Evolutionary conservation across 2,797 vertebrate species (phyloP).

Genomic region (Pipistrellus nathusii): DNA sequence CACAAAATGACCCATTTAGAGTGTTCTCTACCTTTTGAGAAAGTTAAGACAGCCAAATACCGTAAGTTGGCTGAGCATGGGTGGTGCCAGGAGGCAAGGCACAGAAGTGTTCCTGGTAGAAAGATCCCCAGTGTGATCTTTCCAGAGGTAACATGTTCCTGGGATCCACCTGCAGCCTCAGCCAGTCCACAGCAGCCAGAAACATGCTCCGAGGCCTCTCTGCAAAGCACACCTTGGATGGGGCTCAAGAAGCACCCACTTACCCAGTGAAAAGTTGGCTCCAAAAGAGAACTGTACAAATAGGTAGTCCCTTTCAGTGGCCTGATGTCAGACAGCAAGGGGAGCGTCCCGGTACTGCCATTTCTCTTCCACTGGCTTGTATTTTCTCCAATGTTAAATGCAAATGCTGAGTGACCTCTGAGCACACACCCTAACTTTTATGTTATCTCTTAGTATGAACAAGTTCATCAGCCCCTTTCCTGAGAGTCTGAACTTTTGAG

Average conservation of each 20-base stretch:
- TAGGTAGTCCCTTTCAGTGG: not conserved
- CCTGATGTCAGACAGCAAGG: not conserved
- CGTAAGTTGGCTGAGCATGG: conserved; percentile 61
- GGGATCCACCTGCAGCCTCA: not conserved
- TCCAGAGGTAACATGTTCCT: not conserved
- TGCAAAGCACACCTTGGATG: not conserved
- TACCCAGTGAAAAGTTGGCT: not conserved
- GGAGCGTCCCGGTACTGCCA: accelerated
- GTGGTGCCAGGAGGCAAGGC: conserved; percentile 43
- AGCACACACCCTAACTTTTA: not conserved
- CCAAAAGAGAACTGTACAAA: not conserved
- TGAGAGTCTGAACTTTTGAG: not conserved
- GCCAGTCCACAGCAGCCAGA: not conserved
- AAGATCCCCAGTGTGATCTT: not conserved
- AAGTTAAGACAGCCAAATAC: conserved; percentile 61
- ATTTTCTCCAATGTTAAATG: not conserved
- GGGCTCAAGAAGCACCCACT: not conserved
- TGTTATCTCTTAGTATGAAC: not conserved
- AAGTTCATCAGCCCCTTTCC: not conserved
- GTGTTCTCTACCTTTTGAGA: conserved; percentile 47
- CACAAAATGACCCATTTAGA: conserved; percentile 3
- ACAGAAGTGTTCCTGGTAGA: conserved; percentile 7
- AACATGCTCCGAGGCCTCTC: not conserved
- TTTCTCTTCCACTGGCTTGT: not conserved
- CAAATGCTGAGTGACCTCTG: not conserved